These are phyloP conservation scores for Takifugu flavidus DNA, from an alignment of 2,113 vertebrate species.

Conservation along the genomic window DNA sequence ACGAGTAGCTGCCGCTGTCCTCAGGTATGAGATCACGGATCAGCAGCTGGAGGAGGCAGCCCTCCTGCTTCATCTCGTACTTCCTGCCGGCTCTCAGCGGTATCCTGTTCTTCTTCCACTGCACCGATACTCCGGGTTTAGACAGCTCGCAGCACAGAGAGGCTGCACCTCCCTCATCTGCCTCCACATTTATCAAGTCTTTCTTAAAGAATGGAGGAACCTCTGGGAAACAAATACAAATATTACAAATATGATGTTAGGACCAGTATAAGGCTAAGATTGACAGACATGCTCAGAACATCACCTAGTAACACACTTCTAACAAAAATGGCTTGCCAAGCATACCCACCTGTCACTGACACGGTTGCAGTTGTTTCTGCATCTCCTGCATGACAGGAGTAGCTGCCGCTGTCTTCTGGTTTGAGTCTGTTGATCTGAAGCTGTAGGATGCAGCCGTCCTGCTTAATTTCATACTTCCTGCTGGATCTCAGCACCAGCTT, in stretches of 20 bases:
- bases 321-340: not conserved
- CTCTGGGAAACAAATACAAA: conserved; percentile 23
- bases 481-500: conserved; percentile 56
- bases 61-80: conserved; percentile 69
- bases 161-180: conserved; percentile 32
- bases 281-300: no score
- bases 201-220: conserved; percentile 44
- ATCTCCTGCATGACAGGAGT: conserved; percentile 55
- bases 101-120: conserved; percentile 61
- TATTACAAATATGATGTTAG: not conserved
- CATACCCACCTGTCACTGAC: conserved; percentile 75
- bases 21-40: conserved; percentile 54
- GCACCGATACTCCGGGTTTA: conserved; percentile 49
- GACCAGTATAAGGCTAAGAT: no score
- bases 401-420: conserved; percentile 60
- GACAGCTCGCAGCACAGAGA: conserved; percentile 62
- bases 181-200: conserved; percentile 35
- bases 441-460: conserved; percentile 60
- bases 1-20: conserved; percentile 59
- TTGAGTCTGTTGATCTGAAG: conserved; percentile 62
- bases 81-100: conserved; percentile 61
- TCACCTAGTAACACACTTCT: not conserved
- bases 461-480: conserved; percentile 72
- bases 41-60: conserved; percentile 44
- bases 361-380: conserved; percentile 54